Evolutionary conservation across 1,140 invertebrate species (phyloP).

Genomic region (Mizuhopecten yessoensis): DNA sequence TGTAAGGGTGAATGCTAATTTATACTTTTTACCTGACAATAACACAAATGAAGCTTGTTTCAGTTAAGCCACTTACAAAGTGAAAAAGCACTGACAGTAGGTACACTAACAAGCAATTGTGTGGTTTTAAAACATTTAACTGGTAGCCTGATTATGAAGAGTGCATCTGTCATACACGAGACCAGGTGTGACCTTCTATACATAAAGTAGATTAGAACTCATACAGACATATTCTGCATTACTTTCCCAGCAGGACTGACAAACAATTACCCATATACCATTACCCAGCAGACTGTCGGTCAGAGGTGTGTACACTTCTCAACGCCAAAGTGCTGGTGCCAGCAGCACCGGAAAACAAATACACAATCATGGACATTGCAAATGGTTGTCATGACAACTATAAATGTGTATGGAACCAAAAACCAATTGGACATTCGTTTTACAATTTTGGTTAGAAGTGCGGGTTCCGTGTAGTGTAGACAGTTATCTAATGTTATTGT

Average conservation of each 20-base stretch:
- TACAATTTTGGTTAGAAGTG: neutral
- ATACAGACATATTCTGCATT: neutral
- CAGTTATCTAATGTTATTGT: neutral
- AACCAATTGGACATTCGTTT: neutral
- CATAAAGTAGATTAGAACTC: neutral
- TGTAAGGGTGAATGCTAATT: no score
- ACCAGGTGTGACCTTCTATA: neutral
- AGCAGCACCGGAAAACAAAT: neutral
- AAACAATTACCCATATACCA: conserved; percentile 17
- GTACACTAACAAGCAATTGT: no score
- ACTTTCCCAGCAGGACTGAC: neutral
- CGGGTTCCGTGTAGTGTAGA: neutral
- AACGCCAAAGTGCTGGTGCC: neutral
- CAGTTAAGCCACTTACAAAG: no score
- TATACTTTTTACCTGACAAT: no score
- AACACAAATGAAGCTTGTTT: no score
- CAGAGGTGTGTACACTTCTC: neutral
- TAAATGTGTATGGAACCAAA: neutral
- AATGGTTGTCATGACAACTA: neutral
- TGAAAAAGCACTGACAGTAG: no score
- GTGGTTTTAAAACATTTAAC: no score
- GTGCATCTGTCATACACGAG: neutral
- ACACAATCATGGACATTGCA: neutral
- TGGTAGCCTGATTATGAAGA: no score
- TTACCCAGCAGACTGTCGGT: neutral